These are phyloP conservation scores for Zoanthus solanderi DNA, from an alignment of 92 coral and sea anemone species.

Conservation along the genomic window DNA sequence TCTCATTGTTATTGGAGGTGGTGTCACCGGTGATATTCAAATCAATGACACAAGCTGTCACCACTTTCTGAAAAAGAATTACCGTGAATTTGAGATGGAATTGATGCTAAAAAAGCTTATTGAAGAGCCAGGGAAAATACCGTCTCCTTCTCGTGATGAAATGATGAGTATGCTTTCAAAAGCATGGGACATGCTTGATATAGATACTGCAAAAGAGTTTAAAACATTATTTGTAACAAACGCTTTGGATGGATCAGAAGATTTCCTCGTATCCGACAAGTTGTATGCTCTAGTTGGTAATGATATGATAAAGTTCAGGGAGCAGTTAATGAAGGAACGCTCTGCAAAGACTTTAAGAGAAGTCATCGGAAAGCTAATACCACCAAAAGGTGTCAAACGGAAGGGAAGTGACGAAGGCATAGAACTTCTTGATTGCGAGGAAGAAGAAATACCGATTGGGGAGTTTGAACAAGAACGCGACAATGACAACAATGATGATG, in stretches of 20 bases:
- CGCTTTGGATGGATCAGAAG: conserved; percentile 1
- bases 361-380: conserved; percentile 5
- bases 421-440: conserved; percentile 9
- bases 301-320: conserved; percentile 6
- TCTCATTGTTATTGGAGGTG: neutral
- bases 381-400: conserved; percentile 6
- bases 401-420: conserved; percentile 6
- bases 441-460: conserved; percentile 2
- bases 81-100: neutral
- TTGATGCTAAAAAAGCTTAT: conserved; percentile 1
- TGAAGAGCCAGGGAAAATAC: neutral
- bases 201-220: neutral
- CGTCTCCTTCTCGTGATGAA: conserved; percentile 4
- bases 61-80: conserved; percentile 9
- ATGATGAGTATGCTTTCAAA: conserved; percentile 2
- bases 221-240: neutral
- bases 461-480: conserved; percentile 6
- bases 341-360: conserved; percentile 7
- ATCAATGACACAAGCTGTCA: conserved; percentile 1
- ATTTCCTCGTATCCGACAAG: conserved; percentile 7
- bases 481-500: conserved; percentile 7
- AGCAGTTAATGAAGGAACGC: conserved; percentile 6
- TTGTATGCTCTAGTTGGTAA: conserved; percentile 1
- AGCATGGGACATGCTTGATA: neutral
- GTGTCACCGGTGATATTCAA: conserved; percentile 11